Percentiles rank a stretch among this genome's conserved stretches.
Conservation (phyloP, 1,140 invertebrate species). For the Polypedilum pembai region DNA sequence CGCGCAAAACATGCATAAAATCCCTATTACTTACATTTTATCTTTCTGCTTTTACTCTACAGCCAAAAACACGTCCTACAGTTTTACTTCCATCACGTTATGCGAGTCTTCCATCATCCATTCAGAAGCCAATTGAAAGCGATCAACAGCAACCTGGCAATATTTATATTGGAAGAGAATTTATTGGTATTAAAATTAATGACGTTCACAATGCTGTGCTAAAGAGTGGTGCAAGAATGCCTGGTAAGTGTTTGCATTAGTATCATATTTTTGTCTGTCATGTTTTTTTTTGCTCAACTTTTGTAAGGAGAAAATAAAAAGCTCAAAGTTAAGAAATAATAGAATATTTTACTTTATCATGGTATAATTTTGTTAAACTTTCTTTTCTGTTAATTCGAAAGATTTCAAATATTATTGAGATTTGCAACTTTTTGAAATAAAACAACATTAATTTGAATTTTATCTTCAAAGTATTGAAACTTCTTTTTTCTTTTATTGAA, state of each 20-base stretch:
- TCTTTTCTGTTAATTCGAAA: no score
- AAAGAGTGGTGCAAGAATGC: slow-evolving; percentile 40
- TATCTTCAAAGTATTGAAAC: no score
- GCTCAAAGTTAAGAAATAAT: no score
- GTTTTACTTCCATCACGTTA: slow-evolving; percentile 37
- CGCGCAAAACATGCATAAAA: no score
- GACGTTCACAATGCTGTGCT: slow-evolving; percentile 43
- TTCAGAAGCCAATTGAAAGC: slow-evolving; percentile 32
- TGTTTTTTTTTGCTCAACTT: no score
- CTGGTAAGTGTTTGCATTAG: slow-evolving; percentile 32
- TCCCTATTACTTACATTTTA: neutral
- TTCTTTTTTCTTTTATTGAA: no score
- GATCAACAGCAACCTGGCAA: slow-evolving; percentile 34
- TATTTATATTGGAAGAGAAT: slow-evolving; percentile 39
- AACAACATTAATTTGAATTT: no score
- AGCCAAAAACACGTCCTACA: slow-evolving; percentile 41
- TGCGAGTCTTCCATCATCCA: slow-evolving; percentile 43
- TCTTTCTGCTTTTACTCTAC: slow-evolving; percentile 29
- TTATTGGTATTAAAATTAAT: slow-evolving; percentile 41
- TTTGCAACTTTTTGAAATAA: no score
- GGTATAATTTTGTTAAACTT: no score
- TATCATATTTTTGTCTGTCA: neutral
- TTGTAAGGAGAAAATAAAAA: no score
- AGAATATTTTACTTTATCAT: no score
- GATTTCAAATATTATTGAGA: no score